These are phyloP conservation scores for Drosophila anomalata DNA, from an alignment of 2,888 invertebrate species.

Conservation along the genomic window DNA sequence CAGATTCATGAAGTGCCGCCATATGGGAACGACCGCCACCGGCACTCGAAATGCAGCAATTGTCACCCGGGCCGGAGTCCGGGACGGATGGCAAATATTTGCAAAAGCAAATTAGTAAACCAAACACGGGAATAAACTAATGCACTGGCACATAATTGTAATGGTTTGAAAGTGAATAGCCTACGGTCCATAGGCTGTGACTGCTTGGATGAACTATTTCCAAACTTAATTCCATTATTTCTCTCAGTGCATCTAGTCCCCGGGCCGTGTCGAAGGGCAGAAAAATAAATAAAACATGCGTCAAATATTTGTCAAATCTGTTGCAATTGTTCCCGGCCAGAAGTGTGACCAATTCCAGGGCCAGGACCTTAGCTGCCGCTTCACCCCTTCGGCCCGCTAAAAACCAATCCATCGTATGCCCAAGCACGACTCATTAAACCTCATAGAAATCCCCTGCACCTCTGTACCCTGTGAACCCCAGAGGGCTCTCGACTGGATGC, in stretches of 20 bases:
- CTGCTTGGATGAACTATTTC: neutral
- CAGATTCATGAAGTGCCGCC: constrained; percentile 74
- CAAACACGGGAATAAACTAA: constrained; percentile 49
- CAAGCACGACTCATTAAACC: constrained; percentile 61
- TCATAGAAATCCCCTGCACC: constrained; percentile 13
- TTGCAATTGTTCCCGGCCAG: constrained; percentile 50
- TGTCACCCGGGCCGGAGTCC: constrained; percentile 59
- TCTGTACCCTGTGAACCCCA: constrained; percentile 14
- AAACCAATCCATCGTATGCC: constrained; percentile 17
- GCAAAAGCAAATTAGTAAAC: constrained; percentile 69
- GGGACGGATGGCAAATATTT: constrained; percentile 67
- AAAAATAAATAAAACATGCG: constrained; percentile 65
- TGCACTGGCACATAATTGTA: constrained; percentile 8
- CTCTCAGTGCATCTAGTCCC: constrained; percentile 1
- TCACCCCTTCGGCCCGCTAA: neutral
- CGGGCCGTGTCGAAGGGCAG: constrained; percentile 19
- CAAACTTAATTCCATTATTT: neutral
- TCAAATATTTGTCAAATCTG: constrained; percentile 60
- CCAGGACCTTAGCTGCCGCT: constrained; percentile 18
- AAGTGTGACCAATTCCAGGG: constrained; percentile 19
- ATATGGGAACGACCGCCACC: constrained; percentile 53
- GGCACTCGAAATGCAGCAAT: constrained; percentile 66
- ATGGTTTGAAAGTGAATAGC: neutral
- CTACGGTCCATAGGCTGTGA: too few relatives aligned
- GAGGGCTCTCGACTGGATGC: constrained; percentile 14